Base-by-base conservation (phyloP, 2,888 invertebrate species). In the Fabriciana adippe region DNA sequence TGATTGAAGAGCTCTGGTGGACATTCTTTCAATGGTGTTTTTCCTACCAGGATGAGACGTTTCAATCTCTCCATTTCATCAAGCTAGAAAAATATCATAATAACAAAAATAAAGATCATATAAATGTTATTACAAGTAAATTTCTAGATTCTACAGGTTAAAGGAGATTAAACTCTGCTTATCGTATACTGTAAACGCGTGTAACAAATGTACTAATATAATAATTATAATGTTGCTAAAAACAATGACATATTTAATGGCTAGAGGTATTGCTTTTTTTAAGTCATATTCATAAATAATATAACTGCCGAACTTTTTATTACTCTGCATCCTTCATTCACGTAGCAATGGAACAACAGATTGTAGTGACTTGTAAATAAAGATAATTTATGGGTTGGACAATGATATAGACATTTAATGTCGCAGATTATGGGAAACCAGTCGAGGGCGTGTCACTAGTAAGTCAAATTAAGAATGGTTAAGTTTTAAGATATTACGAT, bases 1-100 rank as follows among this genome's bases (percentile, higher is more conserved):
- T 95, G 95, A 70, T 94, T 88, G 75, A 90, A 93, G 80, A 95
- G 90, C 78, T 95, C 95, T 3, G 93, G 91, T 0, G 95, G 95
- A 56, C 95, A 95, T 74, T 95, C 94, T 73, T 94, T 93, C 50
- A 95, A 83, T 0, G 95, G 95, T 56, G 95, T 95, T 79, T 94
- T 94, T 45, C 95, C 95, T 57, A 94, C 93, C 35, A 96, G 88
- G 67, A 96, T 95, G 72, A 96, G 88, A 72, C 94, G 93, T 80
- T 95, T 96, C 72, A 95, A 93, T 66, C 96, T 89, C 81, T 95
- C 95, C 89, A 95, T 93, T 84, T 96, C 95, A 77, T 94, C 93
- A 76, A 92, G 89, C 94, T 94, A 83, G 61, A 70, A 77, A 74
- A 63, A 18, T 14, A 21, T 47, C 4, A 8, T 50, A 51, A 35